These are phyloP conservation scores for Diogma glabrata DNA, from an alignment of 2,888 invertebrate genomes.

Conservation along the genomic window DNA sequence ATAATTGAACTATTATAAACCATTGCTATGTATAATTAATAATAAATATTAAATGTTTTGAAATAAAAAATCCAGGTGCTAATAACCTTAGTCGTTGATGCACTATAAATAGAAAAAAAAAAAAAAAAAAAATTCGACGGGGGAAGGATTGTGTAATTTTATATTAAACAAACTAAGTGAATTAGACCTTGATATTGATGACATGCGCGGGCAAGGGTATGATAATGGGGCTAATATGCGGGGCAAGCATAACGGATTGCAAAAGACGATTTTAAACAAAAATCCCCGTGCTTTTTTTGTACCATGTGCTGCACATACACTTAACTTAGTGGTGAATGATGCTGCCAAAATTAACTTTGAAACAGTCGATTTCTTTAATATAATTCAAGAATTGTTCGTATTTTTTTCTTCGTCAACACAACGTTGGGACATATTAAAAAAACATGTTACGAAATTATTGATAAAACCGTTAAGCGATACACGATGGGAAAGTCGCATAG, in stretches of 20 bases:
- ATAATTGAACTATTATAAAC: too few species aligned
- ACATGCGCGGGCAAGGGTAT: conserved; percentile 22
- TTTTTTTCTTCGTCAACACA: conserved; percentile 22
- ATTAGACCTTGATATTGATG: conserved; percentile 2
- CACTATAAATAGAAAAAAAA: too few species aligned
- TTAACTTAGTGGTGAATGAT: conserved; percentile 22
- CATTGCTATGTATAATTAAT: too few species aligned
- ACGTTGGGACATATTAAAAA: conserved; percentile 16
- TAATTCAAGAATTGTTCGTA: conserved; percentile 11
- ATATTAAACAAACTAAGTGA: conserved; percentile 13
- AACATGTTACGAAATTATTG: conserved; percentile 7
- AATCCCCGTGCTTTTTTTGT: conserved; percentile 23
- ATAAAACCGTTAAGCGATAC: conserved; percentile 13
- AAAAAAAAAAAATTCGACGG: too few species aligned
- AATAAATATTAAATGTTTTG: too few species aligned
- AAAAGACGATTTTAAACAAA: conserved; percentile 21
- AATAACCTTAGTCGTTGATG: too few species aligned
- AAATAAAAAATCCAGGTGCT: too few species aligned
- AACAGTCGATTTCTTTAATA: conserved; percentile 15
- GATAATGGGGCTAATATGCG: conserved; percentile 25
- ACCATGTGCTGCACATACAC: conserved; percentile 10
- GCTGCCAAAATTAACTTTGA: background rate
- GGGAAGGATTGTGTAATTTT: conserved; percentile 13
- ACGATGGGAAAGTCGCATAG: conserved; percentile 10
- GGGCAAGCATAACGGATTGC: conserved; percentile 22